Evolutionary conservation across 2,797 vertebrate species (phyloP), one percentile per base, ranked within the genome.

Genomic region (Sebastolobus alascanus): DNA sequence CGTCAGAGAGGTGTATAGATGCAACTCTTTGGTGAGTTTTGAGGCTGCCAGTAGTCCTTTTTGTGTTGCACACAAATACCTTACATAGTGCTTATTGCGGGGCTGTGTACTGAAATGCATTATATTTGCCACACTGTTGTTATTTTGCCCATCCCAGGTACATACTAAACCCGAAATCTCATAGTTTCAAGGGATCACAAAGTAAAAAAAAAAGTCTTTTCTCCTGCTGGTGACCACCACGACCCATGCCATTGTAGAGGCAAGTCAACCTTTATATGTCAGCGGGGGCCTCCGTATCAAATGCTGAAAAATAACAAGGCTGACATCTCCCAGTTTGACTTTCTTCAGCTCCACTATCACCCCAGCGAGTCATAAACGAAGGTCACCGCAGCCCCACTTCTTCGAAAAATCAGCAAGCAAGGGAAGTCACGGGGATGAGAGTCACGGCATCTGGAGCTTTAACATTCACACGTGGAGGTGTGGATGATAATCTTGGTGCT

Each of bases 261-360:
- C 97, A 97, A 33, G 0, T 96, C 96, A 81, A 97, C 95, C 84
- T 98, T 97, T 4, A 96, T 96, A 80, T 96, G 94, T 93, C 96
- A 97, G 86, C 96, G 95, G 82, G 96, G 95, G 6, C 95, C 96
- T 12, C 96, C 95, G 82, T 97, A 97, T 89, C 96, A 97, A 89
- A 97, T 97, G 94, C 90, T 97, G 70, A 97, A 97, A 91, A 96
- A 96, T 78, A 97, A 97, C 84, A 96, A 97, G 82, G 94, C 96
- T 0, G 94, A 96, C 5, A 97, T 97, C 93, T 97, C 96, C 0
- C 96, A 97, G 85, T 98, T 97, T 55, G 96, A 97, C 88, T 97
- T 97, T 74, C 87, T 97, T 74, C 93, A 96, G 4, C 97, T 97
- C 22, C 96, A 96, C 85, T 96, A 96, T 94, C 97, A 97, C 94